These are phyloP conservation scores for Paracanthobrama guichenoti DNA, from an alignment of 2,113 vertebrate genomes.

Conservation along the genomic window DNA sequence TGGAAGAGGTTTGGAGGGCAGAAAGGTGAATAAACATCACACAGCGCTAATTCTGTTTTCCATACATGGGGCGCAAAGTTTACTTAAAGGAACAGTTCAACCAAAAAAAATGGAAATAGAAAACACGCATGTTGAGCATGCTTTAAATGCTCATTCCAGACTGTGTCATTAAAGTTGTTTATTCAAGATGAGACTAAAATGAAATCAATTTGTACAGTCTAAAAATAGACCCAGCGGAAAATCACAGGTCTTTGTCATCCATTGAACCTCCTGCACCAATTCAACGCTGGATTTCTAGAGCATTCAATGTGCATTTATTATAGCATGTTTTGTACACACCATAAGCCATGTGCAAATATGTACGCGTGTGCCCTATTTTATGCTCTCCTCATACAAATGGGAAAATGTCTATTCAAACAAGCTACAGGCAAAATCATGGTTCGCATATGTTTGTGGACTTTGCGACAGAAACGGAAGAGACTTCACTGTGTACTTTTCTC, in stretches of 20 bases:
- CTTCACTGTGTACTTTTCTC: slow-evolving; percentile 21
- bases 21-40: slow-evolving; percentile 26
- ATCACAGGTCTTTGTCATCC: neutral
- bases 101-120: neutral
- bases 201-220: neutral
- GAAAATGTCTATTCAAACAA: slow-evolving; percentile 10
- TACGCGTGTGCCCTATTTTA: neutral
- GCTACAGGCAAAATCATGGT: neutral
- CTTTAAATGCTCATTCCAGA: neutral
- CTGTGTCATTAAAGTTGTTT: neutral
- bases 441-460: neutral
- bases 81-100: neutral
- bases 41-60: neutral
- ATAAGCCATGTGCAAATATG: neutral
- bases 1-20: slow-evolving; percentile 4
- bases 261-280: neutral
- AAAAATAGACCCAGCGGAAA: neutral
- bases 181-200: neutral
- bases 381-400: neutral
- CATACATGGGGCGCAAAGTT: neutral
- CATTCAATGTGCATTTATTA: slow-evolving; percentile 10
- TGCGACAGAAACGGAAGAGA: neutral
- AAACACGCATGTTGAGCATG: neutral
- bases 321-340: neutral
- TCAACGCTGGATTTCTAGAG: neutral